Evolutionary conservation across 2,113 vertebrate species (phyloP).

Genomic region (Chaetops frenatus): DNA sequence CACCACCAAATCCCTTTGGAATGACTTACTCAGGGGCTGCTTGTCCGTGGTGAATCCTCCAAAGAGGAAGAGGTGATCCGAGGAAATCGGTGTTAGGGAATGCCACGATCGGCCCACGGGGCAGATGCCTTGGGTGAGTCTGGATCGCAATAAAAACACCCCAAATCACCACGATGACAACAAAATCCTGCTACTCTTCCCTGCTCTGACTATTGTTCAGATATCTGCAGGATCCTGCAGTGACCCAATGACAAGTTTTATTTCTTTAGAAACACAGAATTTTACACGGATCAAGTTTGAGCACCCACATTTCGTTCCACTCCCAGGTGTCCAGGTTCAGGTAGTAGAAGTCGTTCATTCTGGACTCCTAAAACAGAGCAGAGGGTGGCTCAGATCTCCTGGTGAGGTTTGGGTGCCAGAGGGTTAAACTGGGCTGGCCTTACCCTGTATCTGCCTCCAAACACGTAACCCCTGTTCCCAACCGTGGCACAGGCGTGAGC

Average conservation of each 20-base stretch:
- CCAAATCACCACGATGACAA: not conserved
- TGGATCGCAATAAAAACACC: not conserved
- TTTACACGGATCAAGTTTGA: fast-evolving
- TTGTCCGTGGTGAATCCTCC: slow-evolving; percentile 96
- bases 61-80: slow-evolving; percentile 91
- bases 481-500: slow-evolving; percentile 92
- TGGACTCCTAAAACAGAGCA: slow-evolving; percentile 76
- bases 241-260: fast-evolving
- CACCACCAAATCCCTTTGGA: not conserved
- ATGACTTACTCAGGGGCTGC: slow-evolving; percentile 88
- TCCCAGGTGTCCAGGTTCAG: slow-evolving; percentile 92
- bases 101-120: slow-evolving; percentile 93
- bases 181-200: not conserved
- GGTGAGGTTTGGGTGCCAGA: fast-evolving
- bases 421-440: not conserved
- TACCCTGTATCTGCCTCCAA: slow-evolving; percentile 92
- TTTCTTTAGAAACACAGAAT: not conserved
- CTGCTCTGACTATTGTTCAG: not conserved
- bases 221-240: fast-evolving
- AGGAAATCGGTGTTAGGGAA: slow-evolving; percentile 86
- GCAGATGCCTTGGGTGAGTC: slow-evolving; percentile 68
- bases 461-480: slow-evolving; percentile 89
- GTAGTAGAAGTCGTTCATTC: slow-evolving; percentile 91
- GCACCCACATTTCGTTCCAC: slow-evolving; percentile 91
- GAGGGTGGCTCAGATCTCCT: not conserved